Percentiles rank a stretch among this genome's conserved stretches.
These are phyloP conservation scores for Poicephalus gulielmi DNA, from an alignment of 2,113 vertebrate genomes.

Conservation along the genomic window DNA sequence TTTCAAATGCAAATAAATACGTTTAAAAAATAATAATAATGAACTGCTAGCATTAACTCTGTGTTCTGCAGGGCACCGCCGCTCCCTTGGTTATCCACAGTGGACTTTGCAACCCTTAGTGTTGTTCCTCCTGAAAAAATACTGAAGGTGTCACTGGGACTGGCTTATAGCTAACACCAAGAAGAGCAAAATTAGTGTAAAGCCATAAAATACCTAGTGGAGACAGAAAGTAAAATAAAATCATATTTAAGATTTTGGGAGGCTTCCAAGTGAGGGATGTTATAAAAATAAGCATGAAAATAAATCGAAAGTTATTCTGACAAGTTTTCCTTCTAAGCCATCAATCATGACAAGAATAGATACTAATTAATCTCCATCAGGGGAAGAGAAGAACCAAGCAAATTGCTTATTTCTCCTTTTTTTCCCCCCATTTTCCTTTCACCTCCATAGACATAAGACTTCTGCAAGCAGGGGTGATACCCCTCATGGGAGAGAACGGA, in stretches of 20 bases:
- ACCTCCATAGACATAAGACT: not conserved
- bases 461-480: not conserved
- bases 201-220: not conserved
- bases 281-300: conserved; percentile 59
- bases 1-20: conserved; percentile 57
- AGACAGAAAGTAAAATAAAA: not conserved
- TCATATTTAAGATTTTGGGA: not conserved
- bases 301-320: conserved; percentile 33
- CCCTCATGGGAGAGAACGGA: not conserved
- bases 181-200: conserved; percentile 45
- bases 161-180: not conserved
- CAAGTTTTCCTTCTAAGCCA: conserved; percentile 26
- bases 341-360: conserved; percentile 32
- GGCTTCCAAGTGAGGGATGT: conserved; percentile 1
- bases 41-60: not conserved
- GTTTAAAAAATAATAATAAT: not conserved
- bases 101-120: conserved; percentile 1
- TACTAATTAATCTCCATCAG: conserved; percentile 2
- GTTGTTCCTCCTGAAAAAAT: not conserved
- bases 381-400: not conserved
- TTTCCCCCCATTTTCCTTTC: not conserved
- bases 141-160: not conserved
- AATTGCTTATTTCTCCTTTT: not conserved
- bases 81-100: conserved; percentile 21
- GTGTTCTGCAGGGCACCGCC: conserved; percentile 1